Evolutionary conservation across 2,113 vertebrate genomes (phyloP), one percentile per base, ranked within the genome.

Genomic region (Acanthisitta chloris): DNA sequence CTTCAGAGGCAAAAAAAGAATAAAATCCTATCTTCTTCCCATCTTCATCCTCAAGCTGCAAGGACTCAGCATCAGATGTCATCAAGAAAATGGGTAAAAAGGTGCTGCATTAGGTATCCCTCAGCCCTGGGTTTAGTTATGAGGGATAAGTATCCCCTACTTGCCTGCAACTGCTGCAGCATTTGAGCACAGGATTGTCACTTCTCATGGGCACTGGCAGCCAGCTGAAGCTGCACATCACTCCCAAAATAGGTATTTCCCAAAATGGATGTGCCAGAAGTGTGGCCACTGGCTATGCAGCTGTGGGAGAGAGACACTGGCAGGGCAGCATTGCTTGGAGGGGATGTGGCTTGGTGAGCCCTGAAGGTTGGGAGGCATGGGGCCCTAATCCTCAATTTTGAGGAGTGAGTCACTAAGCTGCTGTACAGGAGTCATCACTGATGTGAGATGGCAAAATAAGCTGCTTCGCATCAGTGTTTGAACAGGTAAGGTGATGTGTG

Each of bases 401-500:
- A 71, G 65, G 52, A 78, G 4, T 84, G 93, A 96, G 81, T 95
- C 92, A 95, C 87, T 87, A 70, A 91, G 84, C 77, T 89, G 91
- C 46, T 86, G 38, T 62, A 69, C 69, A 91, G 73, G 17, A 85
- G 71, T 78, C 94, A 96, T 45, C 82, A n/a, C 17, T 55, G 72
- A 17, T 28, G 17, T 55, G 33, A 86, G 38, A 67, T 4, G 14
- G n/a, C 66, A 78, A 78, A 95, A 77, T 71, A 91, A 94, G 83
- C 59, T 33, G 33, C 48, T 58, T 45, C 46, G 33, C 57, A 62
- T 54, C 31, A 45, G 26, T 43, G 7, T 70, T 46, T 83, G 64
- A 92, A 51, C 57, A 70, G 13, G 8, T 52, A 54, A 87, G 19
- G 69, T 23, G 77, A 90, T n/a, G 80, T 65, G 49, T 52, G 42